These are phyloP conservation scores for Glaucomys volans DNA, from an alignment of 2,113 vertebrate genomes.

Conservation along the genomic window DNA sequence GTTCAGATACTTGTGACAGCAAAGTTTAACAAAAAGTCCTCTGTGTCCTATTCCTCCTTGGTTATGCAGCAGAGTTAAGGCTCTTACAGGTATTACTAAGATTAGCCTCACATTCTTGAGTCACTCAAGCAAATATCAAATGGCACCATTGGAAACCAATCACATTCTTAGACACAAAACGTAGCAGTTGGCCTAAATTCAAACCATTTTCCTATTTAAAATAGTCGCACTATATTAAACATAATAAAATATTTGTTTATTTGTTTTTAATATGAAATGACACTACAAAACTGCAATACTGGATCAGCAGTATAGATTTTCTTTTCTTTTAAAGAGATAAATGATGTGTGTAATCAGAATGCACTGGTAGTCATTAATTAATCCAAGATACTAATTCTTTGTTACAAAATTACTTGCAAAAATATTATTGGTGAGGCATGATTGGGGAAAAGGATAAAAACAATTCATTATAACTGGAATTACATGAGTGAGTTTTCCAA, in stretches of 20 bases:
- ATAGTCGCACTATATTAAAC: not conserved
- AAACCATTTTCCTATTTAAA: not conserved
- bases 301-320: slow-evolving; percentile 92
- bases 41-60: not conserved
- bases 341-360: slow-evolving; percentile 89
- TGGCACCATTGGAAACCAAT: not conserved
- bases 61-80: not conserved
- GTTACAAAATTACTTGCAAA: slow-evolving; percentile 85
- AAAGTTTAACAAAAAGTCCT: too few relatives aligned
- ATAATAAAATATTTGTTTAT: slow-evolving; percentile 84
- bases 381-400: slow-evolving; percentile 86
- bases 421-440: slow-evolving; percentile 72
- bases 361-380: slow-evolving; percentile 87
- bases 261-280: slow-evolving; percentile 91
- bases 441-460: slow-evolving; percentile 72
- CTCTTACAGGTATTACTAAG: not conserved
- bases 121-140: not conserved
- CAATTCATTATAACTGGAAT: slow-evolving; percentile 83
- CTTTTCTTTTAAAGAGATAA: slow-evolving; percentile 87
- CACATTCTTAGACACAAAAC: not conserved
- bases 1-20: not conserved
- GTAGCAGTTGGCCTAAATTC: not conserved
- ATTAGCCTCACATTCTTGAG: too few relatives aligned
- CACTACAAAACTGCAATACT: slow-evolving; percentile 91
- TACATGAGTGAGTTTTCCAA: slow-evolving; percentile 69